Conservation (phyloP, 2,888 invertebrate species). For the Acanthopleura granulata region DNA sequence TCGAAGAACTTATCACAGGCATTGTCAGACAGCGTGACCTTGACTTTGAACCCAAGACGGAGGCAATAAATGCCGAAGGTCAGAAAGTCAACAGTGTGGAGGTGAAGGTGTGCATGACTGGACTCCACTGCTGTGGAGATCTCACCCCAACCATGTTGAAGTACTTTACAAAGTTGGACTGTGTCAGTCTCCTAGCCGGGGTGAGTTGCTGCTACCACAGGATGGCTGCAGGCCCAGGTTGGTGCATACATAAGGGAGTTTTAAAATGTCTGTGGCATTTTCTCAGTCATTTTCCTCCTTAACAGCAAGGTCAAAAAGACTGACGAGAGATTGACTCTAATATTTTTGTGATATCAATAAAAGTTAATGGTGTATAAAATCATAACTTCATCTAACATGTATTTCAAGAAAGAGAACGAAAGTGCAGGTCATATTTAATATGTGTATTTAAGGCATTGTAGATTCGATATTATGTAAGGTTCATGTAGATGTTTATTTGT, state of each 20-base stretch:
- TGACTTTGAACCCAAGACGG: neutral
- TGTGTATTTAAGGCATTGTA: too few species aligned
- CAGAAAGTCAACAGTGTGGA: neutral
- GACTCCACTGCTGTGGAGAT: conserved; percentile 68
- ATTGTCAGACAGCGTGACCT: neutral
- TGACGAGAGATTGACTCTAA: too few species aligned
- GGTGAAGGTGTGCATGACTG: conserved; percentile 53
- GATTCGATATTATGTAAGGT: too few species aligned
- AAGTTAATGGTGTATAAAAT: too few species aligned
- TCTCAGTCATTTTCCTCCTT: too few species aligned
- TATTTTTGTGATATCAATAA: too few species aligned
- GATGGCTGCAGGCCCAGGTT: conserved; percentile 37
- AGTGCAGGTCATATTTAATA: too few species aligned
- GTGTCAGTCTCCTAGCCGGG: conserved; percentile 49
- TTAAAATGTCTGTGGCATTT: too few species aligned
- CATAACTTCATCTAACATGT: too few species aligned
- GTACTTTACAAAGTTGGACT: conserved; percentile 40
- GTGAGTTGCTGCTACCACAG: conserved; percentile 67
- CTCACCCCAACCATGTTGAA: conserved; percentile 60
- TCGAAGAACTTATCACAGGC: neutral
- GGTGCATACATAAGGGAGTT: neutral
- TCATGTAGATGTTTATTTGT: too few species aligned
- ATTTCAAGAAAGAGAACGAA: too few species aligned
- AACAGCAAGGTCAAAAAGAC: too few species aligned
- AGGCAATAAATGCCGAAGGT: neutral